Base-by-base conservation (phyloP, 2,797 vertebrate genomes). In the Scarus forsteni region DNA sequence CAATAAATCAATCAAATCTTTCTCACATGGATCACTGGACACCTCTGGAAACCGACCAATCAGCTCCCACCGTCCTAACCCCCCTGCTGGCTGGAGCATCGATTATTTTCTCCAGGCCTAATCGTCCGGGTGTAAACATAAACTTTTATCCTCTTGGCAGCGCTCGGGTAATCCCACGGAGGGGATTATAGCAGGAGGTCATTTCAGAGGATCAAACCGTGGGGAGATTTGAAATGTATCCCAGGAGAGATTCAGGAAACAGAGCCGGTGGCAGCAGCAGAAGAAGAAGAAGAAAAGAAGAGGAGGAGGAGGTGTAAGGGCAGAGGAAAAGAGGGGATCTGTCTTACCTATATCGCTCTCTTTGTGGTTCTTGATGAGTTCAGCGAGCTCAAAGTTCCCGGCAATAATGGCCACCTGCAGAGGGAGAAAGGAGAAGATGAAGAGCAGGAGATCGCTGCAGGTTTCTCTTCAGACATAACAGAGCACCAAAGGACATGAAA, bases 331-430 rank as follows among this genome's bases (percentile, higher is more conserved):
- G 52, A 61, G n/a, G 44, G 57, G 43, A 1, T 14, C 9, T 15
- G 3, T 36, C 12, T 96, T 91, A 99, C 98, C 97, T n/a, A 96
- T 88, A 85, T 98, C 97, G 1, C 93, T 93, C 77, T 97, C 96
- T 88, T 95, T 97, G 91, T 99, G 97, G 87, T 95, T 98, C 94
- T 96, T 98, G 88, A 99, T 95, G 73, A 97, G 96, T 77, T 99
- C 97, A 0, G 96, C 97, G n/a, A 99, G 95, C 81, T 99, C 97
- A 83, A 99, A 98, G 91, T 99, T 98, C 27, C 97, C 97, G 0
- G 97, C 97, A 27, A 98, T 98, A 73, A 99, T 97, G 42, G 97
- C 97, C 60, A 99, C 97, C 97, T 98, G 92, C 57, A 86, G 60
- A 54, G 35, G 70, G 38, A 53, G 10, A 56, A 3, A 76, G 48